These are phyloP conservation scores for Tiphia femorata DNA, from an alignment of 2,888 invertebrate species.

Conservation along the genomic window DNA sequence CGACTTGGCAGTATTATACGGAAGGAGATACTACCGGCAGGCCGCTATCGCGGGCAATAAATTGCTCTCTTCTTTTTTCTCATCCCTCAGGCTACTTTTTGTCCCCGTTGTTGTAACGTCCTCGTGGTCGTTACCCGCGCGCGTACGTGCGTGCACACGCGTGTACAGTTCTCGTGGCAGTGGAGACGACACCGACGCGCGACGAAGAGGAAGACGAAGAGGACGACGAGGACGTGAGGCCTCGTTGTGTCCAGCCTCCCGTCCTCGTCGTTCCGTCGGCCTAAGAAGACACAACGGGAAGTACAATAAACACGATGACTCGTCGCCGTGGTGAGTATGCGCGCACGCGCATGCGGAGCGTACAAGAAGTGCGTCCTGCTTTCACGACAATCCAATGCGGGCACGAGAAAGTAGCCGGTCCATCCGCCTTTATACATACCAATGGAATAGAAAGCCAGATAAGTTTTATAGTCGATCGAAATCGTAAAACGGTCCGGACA, in stretches of 20 bases:
- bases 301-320: constrained; percentile 45
- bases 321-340: constrained; percentile 15
- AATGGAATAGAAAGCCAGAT: constrained; percentile 69
- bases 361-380: constrained; percentile 66
- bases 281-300: constrained; percentile 42
- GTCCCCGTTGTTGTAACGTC: constrained; percentile 39
- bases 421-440: constrained; percentile 68
- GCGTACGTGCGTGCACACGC: constrained; percentile 5
- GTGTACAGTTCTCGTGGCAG: background rate
- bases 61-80: constrained; percentile 53
- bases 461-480: constrained; percentile 67
- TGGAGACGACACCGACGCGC: background rate
- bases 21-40: constrained; percentile 54
- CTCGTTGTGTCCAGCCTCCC: constrained; percentile 8
- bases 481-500: constrained; percentile 56
- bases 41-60: constrained; percentile 57
- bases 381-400: constrained; percentile 67
- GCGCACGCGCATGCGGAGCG: constrained; percentile 16
- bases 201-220: too few relatives aligned
- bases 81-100: constrained; percentile 48
- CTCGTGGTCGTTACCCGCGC: constrained; percentile 10
- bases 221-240: too few relatives aligned
- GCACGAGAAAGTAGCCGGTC: constrained; percentile 66
- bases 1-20: constrained; percentile 42
- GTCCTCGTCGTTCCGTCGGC: constrained; percentile 8